These are phyloP conservation scores for Hipposideros armiger DNA, from an alignment of 2,113 vertebrate genomes.

Conservation along the genomic window DNA sequence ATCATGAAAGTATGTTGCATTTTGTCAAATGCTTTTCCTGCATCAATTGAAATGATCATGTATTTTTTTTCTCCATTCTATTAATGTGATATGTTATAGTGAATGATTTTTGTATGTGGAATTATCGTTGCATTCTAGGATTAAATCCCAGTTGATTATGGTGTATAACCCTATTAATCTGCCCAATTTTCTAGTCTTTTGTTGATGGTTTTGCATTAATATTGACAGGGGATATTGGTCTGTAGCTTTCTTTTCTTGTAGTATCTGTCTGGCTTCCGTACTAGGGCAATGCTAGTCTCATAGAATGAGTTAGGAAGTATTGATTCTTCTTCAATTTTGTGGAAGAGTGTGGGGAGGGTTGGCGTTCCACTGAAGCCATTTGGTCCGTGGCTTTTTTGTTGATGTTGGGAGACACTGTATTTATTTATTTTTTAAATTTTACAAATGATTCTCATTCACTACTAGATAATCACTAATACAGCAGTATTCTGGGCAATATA, in stretches of 20 bases:
- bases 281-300: neutral
- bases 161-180: neutral
- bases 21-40: neutral
- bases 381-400: neutral
- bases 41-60: neutral
- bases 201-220: neutral
- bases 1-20: neutral
- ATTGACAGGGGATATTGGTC: neutral
- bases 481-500: neutral
- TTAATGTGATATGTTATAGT: neutral
- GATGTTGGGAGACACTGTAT: neutral
- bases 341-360: neutral
- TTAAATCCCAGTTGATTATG: neutral
- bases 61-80: neutral
- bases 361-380: neutral
- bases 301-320: neutral
- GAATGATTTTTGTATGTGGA: neutral
- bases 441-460: neutral
- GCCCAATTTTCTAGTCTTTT: neutral
- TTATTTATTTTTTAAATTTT: neutral
- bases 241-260: neutral
- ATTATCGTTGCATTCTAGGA: neutral
- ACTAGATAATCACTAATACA: neutral
- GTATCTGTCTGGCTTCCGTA: neutral
- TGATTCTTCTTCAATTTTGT: neutral